Base-by-base conservation (phyloP, 2,113 vertebrate species). In the Cryptoleucopteryx plumbea region DNA sequence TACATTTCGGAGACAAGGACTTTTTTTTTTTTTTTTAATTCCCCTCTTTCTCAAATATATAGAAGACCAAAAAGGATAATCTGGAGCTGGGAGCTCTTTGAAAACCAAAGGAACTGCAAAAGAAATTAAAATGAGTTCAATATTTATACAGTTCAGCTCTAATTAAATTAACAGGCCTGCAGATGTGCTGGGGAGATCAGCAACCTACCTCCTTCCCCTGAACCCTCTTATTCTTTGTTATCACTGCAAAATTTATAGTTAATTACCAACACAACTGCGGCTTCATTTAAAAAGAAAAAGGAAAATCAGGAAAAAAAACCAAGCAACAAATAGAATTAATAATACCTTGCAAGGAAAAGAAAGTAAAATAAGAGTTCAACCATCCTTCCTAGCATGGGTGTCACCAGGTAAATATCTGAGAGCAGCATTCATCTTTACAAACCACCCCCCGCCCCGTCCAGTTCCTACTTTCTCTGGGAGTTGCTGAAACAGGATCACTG, bases 151-250 rank as follows among this genome's bases (percentile, higher is more conserved):
- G 67, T 45, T 22, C 50, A 93, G 40, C 48, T 95, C 81, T 97
- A 97, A 98, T 97, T 97, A 97, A 98, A 98, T 97, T 94, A 98
- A 85, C 47, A 88, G 62, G 48, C 27, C 82, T 79, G 65, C 12
- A 50, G 88, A 94, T 93, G 78, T 77, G 53, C 90, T 87, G 47
- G 52, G 67, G 55, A 87, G 86, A 94, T 89, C 43, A 93, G 36
- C 50, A 91, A 68, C 63, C 34, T 58, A 36, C 47, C 45, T 94
- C 47, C 77, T 82, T 94, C 67, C 65, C 82, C 32, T 66, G 42
- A 90, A 81, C 55, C 11, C n/a, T 91, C 70, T 70, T 68, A 58
- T n/a, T 92, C 83, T 63, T 73, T 62, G 25, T 92, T 83, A 92
- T 13, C 38, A 62, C 22, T 89, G 42, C 65, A 93, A 95, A 84